Evolutionary conservation across 92 coral and sea anemone species (phyloP), one percentile per base, ranked within the genome.

Genomic region (Montipora capitata): DNA sequence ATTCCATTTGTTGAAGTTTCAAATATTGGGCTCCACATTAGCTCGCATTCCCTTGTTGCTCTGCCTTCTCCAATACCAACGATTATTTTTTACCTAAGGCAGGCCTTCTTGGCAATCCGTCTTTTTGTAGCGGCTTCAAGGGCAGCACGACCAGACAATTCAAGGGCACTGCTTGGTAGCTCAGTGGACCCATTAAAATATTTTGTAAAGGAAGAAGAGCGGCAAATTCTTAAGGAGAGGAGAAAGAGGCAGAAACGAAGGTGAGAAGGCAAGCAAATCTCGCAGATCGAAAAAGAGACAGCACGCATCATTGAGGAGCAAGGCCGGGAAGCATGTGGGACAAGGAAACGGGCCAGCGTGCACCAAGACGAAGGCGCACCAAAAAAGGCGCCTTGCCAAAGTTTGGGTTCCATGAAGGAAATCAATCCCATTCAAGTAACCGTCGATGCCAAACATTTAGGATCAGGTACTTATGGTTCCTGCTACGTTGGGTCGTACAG

Each of bases 1-100:
- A 45, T 45, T 45, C 51, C 51, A 5, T 69, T 48, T 39, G 87
- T 91, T 3, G 94, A 88, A 74, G 88, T 88, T 76, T 91, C 52
- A 11, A 91, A 57, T 20, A 51, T 81, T 45, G 5, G 51, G 51
- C 51, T 45, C 51, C 51, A 45, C 51, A 45, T 45, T 45, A 45
- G 51, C 51, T 45, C 51, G 51, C 51, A 2, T 45, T 45, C 51
- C 2, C 51, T 45, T 45, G 51, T 45, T 45, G 51, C 51, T 45
- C 7, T 1, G 51, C 51, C 51, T 45, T 44, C 49, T 76, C 18
- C n/a, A n/a, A n/a, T n/a, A n/a, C n/a, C n/a, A 27, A 27, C 35
- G 35, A 27, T 27, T 27, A 27, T 27, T 27, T 27, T 27, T 27
- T 27, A 27, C 35, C 35, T 27, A 27, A 27, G 35, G 35, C 35